A percentile compares a stretch with the other conserved stretches of the same genome.
phyloP scores from a whole-genome alignment of 2,113 vertebrate genomes.

The Percina caprodes region DNA sequence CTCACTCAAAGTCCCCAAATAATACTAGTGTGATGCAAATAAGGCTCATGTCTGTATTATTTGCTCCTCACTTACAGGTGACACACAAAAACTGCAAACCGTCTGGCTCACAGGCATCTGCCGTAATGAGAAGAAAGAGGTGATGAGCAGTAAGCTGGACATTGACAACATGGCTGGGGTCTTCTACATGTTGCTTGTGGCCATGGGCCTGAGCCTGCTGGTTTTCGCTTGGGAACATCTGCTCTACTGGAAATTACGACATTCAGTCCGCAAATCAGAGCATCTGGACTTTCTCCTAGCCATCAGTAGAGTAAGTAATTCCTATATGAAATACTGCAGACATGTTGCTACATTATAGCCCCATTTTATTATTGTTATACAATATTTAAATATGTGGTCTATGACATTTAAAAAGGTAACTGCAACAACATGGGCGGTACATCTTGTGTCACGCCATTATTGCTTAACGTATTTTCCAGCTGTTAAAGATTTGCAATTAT shows the following conservation, averaged over 20 bases:
- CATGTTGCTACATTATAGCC: neutral
- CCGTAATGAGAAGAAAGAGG: slow-evolving; percentile 98
- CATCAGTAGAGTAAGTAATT: slow-evolving; percentile 90
- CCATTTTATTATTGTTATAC: neutral
- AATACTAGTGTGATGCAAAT: slow-evolving; percentile 14
- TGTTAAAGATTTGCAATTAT: neutral
- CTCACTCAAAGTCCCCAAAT: neutral
- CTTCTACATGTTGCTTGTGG: slow-evolving; percentile 99
- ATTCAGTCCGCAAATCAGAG: slow-evolving; percentile 88
- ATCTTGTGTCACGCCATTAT: neutral
- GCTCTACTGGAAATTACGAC: slow-evolving; percentile 96
- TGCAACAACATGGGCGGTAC: neutral
- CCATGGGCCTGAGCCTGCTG: slow-evolving; percentile 97
- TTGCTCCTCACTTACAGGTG: slow-evolving; percentile 82
- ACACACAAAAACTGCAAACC: slow-evolving; percentile 96
- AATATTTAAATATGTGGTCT: neutral
- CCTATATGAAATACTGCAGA: neutral
- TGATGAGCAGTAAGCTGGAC: slow-evolving; percentile 98
- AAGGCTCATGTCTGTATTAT: neutral
- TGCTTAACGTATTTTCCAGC: no score
- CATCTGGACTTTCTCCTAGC: slow-evolving; percentile 93
- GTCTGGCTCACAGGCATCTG: slow-evolving; percentile 99
- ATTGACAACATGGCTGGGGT: slow-evolving; percentile 99
- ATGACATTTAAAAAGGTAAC: neutral
- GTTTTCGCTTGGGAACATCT: slow-evolving; percentile 98